A percentile compares a stretch with the other conserved stretches of the same genome.
Evolutionary conservation across 2,113 vertebrate species (phyloP).

Genomic region (Irena cyanogastra): DNA sequence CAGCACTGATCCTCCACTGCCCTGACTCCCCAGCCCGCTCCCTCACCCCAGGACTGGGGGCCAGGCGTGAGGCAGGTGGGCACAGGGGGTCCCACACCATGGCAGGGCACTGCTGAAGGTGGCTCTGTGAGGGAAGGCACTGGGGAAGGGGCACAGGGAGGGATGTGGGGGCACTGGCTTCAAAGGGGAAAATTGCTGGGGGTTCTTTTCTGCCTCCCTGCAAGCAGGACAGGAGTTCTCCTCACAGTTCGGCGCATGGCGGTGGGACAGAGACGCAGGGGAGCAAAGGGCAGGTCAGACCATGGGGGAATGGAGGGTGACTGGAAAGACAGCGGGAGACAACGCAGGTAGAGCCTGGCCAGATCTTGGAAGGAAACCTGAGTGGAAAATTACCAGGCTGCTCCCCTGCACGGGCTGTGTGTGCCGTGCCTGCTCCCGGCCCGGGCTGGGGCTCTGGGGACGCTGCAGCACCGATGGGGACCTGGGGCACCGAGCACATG

Average conservation of each 20-base stretch:
- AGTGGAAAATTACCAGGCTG: conserved; percentile 59
- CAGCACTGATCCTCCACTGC: neutral
- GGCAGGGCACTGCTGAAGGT: neutral
- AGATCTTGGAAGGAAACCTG: conserved; percentile 30
- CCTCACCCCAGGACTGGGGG: neutral
- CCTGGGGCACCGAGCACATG: neutral
- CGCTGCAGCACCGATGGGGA: accelerated
- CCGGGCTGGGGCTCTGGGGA: neutral
- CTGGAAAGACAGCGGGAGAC: neutral
- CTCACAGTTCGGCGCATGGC: accelerated
- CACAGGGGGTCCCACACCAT: neutral
- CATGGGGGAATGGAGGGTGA: neutral
- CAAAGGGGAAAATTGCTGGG: neutral
- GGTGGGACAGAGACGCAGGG: accelerated
- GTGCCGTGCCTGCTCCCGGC: neutral
- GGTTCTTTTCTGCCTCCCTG: neutral
- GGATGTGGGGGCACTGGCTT: neutral
- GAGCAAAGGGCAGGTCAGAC: neutral
- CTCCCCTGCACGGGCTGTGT: neutral
- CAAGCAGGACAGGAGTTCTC: neutral
- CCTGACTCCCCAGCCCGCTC: neutral
- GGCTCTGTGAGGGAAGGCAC: neutral
- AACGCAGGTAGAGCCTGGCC: neutral
- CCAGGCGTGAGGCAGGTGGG: neutral
- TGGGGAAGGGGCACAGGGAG: neutral